phyloP scores from a whole-genome alignment of 64 coral and sea anemone genomes.

The Montipora foliosa region DNA sequence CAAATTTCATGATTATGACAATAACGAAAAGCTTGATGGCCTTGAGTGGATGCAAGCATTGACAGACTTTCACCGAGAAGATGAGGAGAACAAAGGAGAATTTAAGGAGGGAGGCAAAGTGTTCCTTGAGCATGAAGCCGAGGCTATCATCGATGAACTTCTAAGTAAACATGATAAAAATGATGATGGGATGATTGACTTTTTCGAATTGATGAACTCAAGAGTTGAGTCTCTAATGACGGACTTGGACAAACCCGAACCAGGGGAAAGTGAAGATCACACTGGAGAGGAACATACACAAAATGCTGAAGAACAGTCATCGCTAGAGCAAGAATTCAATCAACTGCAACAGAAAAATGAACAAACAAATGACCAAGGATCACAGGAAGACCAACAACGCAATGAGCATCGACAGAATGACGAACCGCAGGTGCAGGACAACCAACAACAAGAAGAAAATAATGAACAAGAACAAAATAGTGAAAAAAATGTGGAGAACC shows the following conservation, averaged over 20 bases:
- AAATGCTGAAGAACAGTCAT: constrained; percentile 9
- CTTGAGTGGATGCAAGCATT: constrained; percentile 84
- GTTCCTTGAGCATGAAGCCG: constrained; percentile 91
- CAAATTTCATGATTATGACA: constrained; percentile 97
- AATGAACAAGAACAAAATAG: background rate
- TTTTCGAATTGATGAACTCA: constrained; percentile 92
- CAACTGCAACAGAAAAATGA: background rate
- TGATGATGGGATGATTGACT: constrained; percentile 94
- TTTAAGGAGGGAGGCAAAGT: constrained; percentile 61
- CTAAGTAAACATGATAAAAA: constrained; percentile 91
- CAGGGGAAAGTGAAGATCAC: background rate
- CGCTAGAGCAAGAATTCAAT: constrained; percentile 35
- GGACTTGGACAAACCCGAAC: constrained; percentile 78
- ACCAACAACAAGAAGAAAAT: background rate
- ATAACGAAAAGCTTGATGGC: constrained; percentile 97
- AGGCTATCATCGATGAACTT: constrained; percentile 89
- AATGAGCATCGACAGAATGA: background rate
- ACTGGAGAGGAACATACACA: background rate
- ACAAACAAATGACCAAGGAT: background rate
- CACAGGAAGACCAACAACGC: constrained; percentile 30
- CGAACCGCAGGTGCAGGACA: background rate
- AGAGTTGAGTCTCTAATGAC: constrained; percentile 86
- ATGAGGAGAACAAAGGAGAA: constrained; percentile 55
- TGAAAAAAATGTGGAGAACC: background rate
- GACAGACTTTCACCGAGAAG: constrained; percentile 87